Evolutionary conservation across 2,888 invertebrate species (phyloP).

Genomic region (Suillia variegata): DNA sequence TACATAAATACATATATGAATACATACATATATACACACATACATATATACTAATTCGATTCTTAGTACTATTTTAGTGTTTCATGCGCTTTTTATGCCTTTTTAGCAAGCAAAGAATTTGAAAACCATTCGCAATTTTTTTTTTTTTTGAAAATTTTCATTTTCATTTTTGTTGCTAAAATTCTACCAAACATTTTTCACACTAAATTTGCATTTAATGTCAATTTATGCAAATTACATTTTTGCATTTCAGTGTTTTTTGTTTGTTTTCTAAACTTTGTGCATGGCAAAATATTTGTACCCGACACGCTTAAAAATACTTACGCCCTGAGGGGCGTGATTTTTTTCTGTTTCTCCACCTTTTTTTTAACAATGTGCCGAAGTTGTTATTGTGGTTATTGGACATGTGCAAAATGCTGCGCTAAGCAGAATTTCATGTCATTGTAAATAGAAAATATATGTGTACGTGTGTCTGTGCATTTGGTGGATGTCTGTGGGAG

Average conservation of each 20-base stretch:
- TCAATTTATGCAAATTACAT: constrained; percentile 56
- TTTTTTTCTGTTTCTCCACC: constrained; percentile 23
- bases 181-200: neutral
- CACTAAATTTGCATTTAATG: constrained; percentile 51
- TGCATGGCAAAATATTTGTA: too few relatives aligned
- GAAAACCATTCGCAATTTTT: neutral
- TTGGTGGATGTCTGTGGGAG: too few relatives aligned
- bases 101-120: too few relatives aligned
- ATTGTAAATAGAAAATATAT: constrained; percentile 1
- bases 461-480: too few relatives aligned
- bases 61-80: neutral
- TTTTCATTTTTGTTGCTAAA: too few relatives aligned
- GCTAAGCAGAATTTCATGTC: constrained; percentile 10
- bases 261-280: too few relatives aligned
- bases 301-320: too few relatives aligned
- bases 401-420: neutral
- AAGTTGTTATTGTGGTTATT: constrained; percentile 23
- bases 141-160: too few relatives aligned
- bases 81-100: neutral
- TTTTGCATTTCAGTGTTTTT: neutral
- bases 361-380: constrained; percentile 30
- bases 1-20: too few relatives aligned
- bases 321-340: constrained; percentile 16
- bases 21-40: too few relatives aligned
- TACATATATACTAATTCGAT: constrained; percentile 1